phyloP scores from a whole-genome alignment of 2,888 invertebrate species.

The Halictus ligatus region DNA sequence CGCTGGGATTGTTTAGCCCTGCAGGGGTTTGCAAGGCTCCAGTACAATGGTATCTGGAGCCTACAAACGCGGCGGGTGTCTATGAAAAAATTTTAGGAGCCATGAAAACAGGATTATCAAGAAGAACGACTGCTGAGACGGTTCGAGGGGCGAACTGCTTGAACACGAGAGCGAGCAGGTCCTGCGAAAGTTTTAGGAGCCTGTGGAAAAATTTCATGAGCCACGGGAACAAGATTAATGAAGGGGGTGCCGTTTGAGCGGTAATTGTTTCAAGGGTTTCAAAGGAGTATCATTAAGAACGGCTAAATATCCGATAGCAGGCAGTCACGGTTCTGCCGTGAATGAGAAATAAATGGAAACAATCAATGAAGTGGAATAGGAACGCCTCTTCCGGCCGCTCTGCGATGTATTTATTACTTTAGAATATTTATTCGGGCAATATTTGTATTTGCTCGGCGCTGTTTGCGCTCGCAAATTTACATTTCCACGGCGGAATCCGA shows the following conservation, averaged over 20 bases:
- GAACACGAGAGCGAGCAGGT: background rate
- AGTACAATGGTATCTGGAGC: background rate
- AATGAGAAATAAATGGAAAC: no score
- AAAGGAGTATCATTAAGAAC: no score
- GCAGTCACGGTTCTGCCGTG: no score
- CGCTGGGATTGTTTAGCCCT: background rate
- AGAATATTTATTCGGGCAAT: background rate
- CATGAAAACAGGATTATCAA: background rate
- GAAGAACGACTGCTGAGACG: background rate
- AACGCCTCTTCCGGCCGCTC: no score
- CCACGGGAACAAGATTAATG: background rate
- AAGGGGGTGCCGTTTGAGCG: no score
- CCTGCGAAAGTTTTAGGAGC: background rate
- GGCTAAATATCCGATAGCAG: no score
- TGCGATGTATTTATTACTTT: background rate
- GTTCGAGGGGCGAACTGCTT: background rate
- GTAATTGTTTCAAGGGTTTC: no score
- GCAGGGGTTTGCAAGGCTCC: background rate
- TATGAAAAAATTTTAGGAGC: background rate
- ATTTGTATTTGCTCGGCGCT: background rate
- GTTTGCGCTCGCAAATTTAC: no score
- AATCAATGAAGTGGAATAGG: no score
- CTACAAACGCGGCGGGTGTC: background rate
- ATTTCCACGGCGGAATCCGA: no score
- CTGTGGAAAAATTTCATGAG: background rate